Conservation (phyloP, 2,797 vertebrate species). For the Schizothorax lantsangensis region DNA sequence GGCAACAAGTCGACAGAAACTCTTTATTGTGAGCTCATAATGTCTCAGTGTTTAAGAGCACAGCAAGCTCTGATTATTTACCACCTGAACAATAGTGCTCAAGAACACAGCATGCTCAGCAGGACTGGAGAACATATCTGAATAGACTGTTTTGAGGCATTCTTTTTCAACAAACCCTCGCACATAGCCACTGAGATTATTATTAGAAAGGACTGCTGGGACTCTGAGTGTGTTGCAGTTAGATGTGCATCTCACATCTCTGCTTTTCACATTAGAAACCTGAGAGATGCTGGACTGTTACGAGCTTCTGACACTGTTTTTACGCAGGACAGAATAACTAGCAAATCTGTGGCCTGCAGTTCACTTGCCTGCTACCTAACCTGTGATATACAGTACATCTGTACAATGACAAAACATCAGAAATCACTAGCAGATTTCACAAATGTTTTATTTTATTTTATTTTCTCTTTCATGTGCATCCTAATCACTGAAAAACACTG, state of each 20-base stretch:
- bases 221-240: neutral
- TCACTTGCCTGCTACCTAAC: neutral
- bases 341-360: neutral
- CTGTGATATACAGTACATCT: neutral
- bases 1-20: conserved; percentile 17
- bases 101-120: neutral
- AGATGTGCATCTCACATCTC: neutral
- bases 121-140: neutral
- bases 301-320: conserved; percentile 10
- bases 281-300: conserved; percentile 20
- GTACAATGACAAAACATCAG: neutral
- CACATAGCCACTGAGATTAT: neutral
- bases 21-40: conserved; percentile 19
- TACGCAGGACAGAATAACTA: neutral
- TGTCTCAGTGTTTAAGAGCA: conserved; percentile 1
- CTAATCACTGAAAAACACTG: neutral
- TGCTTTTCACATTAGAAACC: conserved; percentile 42
- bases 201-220: neutral
- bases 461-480: neutral
- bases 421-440: neutral
- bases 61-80: conserved; percentile 6
- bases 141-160: neutral
- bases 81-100: neutral
- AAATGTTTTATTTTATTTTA: neutral
- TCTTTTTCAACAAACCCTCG: neutral